Base-by-base conservation (phyloP, 1,140 invertebrate species). In the Eufriesea mexicana region DNA sequence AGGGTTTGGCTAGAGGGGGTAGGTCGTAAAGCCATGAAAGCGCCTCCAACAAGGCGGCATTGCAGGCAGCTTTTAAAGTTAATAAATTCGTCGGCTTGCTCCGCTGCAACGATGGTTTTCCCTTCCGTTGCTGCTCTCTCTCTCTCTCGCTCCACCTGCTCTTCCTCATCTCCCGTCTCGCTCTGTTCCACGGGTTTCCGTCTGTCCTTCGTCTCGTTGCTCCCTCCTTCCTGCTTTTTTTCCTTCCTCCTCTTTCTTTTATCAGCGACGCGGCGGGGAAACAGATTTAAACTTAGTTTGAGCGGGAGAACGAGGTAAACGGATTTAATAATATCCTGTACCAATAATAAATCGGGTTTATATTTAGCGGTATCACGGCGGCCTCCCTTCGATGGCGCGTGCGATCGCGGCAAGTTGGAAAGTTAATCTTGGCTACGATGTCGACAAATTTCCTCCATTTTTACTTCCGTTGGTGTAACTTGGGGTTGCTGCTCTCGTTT, bases 271-370 rank as follows among this genome's bases (percentile, higher is more conserved):
- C 25, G 66, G 49, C 23, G 18, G 49, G 71, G 76, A 81, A 90
- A 90, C 85, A 89, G 87, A 91, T 92, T 91, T 87, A 92, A 93
- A 93, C 88, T 93, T 91, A 87, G 91, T 91, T 92, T 74, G 79
- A 90, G 82, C 86, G 81, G 61, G 79, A 87, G 84, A 92, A 91
- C 89, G 89, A 90, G 86, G 89, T 93, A 91, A 93, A 91, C 87
- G 88, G 87, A 93, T 93, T 93, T 92, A 91, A 92, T 93, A 93
- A 92, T 93, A 92, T 91, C 89, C 90, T 89, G 85, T 91, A 89
- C 88, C 88, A 89, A 92, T 93, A 92, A 92, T 93, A 93, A 93
- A 93, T 93, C 90, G 89, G 81, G 89, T 91, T 93, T 93, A 90
- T 92, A 91, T 92, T 93, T 92, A 91, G 90, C 78, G 45, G 20